Percentiles rank a stretch among this genome's conserved stretches.
These are phyloP conservation scores for Ditylenchus dipsaci DNA, from an alignment of 1,140 invertebrate species.

Conservation along the genomic window DNA sequence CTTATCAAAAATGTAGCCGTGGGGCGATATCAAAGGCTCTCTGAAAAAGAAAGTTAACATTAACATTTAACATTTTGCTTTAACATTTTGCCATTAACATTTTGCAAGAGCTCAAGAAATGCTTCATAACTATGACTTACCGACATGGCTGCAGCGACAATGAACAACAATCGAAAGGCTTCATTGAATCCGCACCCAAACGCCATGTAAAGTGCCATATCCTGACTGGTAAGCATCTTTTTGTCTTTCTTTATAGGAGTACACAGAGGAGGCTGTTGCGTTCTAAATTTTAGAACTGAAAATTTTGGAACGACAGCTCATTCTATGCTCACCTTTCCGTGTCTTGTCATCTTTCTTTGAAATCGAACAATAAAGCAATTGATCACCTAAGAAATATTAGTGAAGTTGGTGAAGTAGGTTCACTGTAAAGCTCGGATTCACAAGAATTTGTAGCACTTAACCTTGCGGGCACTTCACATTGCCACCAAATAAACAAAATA, in stretches of 20 bases:
- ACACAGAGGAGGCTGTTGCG: conserved; percentile 93
- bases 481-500: too few relatives aligned
- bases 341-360: too few relatives aligned
- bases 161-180: conserved; percentile 96
- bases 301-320: too few relatives aligned
- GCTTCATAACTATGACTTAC: conserved; percentile 75
- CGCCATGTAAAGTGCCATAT: conserved; percentile 66
- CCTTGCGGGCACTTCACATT: too few relatives aligned
- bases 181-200: conserved; percentile 91
- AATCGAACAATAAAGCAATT: too few relatives aligned
- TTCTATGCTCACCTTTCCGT: too few relatives aligned
- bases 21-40: conserved; percentile 65
- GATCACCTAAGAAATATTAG: too few relatives aligned
- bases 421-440: too few relatives aligned
- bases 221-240: conserved; percentile 77
- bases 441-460: too few relatives aligned
- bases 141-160: conserved; percentile 89
- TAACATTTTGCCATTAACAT: background rate
- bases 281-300: too few relatives aligned
- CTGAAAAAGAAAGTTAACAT: conserved; percentile 34
- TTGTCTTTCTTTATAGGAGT: conserved; percentile 95
- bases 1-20: conserved; percentile 95
- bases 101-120: too few relatives aligned
- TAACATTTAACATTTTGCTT: background rate
- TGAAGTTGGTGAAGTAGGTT: too few relatives aligned